Conservation (phyloP, 2,888 invertebrate species). For the Acrobeloides nanus region DNA sequence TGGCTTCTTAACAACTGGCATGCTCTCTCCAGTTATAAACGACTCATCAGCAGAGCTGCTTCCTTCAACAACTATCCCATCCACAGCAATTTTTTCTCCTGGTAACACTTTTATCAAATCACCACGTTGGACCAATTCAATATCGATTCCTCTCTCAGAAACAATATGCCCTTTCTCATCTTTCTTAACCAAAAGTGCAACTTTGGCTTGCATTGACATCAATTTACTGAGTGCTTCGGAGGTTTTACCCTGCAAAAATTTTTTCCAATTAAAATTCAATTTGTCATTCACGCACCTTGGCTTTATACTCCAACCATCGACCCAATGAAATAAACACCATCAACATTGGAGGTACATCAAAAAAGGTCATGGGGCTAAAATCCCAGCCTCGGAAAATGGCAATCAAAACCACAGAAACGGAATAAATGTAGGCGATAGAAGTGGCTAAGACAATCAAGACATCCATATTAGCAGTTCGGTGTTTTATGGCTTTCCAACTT, state of each 20-base stretch:
- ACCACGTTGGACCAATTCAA: conserved; percentile 64
- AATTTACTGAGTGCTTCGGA: conserved; percentile 90
- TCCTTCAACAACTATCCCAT: conserved; percentile 81
- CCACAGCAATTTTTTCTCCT: conserved; percentile 91
- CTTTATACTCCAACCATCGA: conserved; percentile 92
- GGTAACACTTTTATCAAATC: conserved; percentile 62
- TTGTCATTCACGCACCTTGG: conserved; percentile 70
- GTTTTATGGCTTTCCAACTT: conserved; percentile 80
- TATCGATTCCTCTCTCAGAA: conserved; percentile 64
- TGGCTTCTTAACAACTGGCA: conserved; percentile 81
- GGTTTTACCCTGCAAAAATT: conserved; percentile 75
- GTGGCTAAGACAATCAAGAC: conserved; percentile 94
- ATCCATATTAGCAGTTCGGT: conserved; percentile 94
- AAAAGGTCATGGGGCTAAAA: conserved; percentile 88
- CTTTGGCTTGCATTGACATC: conserved; percentile 86
- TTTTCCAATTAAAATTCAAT: no score
- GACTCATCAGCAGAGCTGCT: conserved; percentile 90
- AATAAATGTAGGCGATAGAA: conserved; percentile 86
- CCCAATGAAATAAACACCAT: conserved; percentile 92
- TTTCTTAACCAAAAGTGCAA: conserved; percentile 76
- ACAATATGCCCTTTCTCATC: conserved; percentile 62
- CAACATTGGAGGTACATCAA: conserved; percentile 98
- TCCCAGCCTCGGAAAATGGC: conserved; percentile 59
- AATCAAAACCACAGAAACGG: conserved; percentile 61
- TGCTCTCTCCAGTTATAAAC: conserved; percentile 90